These are phyloP conservation scores for Microcaecilia unicolor DNA, from an alignment of 2,797 vertebrate genomes.

Conservation along the genomic window DNA sequence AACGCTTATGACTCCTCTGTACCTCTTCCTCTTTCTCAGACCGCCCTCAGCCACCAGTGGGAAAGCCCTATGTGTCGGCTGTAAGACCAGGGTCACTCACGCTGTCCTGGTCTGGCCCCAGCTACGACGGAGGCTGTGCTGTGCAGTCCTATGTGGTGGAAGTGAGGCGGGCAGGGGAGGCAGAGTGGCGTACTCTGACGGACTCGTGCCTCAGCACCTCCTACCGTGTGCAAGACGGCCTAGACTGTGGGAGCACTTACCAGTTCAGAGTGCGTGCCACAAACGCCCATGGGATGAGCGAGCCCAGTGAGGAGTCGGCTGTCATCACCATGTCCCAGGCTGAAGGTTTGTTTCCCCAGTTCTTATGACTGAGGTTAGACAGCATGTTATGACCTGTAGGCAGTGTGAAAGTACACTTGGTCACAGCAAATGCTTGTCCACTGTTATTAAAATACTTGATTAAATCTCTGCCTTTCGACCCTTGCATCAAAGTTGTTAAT, in stretches of 20 bases:
- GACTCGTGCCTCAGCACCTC: slow-evolving; percentile 55
- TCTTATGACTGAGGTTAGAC: too few species aligned
- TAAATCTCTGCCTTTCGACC: too few species aligned
- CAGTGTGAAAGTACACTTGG: too few species aligned
- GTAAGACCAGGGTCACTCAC: slow-evolving; percentile 40
- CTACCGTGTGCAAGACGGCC: slow-evolving; percentile 40
- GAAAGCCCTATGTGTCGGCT: slow-evolving; percentile 46
- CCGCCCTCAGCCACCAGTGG: slow-evolving; percentile 56
- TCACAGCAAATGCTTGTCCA: too few species aligned
- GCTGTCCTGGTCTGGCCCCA: slow-evolving; percentile 70
- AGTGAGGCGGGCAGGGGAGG: slow-evolving; percentile 26
- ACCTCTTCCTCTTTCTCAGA: slow-evolving; percentile 37
- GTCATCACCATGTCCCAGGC: slow-evolving; percentile 45
- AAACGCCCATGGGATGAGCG: slow-evolving; percentile 55
- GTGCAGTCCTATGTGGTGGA: slow-evolving; percentile 62
- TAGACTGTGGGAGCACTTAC: slow-evolving; percentile 45
- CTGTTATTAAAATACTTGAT: too few species aligned
- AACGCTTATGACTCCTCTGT: too few species aligned
- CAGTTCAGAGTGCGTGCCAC: slow-evolving; percentile 57
- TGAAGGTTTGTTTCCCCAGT: not conserved
- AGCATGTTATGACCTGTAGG: too few species aligned
- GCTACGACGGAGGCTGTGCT: slow-evolving; percentile 66
- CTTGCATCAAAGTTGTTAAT: too few species aligned
- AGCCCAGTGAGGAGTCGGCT: slow-evolving; percentile 53
- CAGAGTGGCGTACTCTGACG: slow-evolving; percentile 49